Conservation (phyloP, 2,797 vertebrate genomes). For the Cuculus canorus region DNA sequence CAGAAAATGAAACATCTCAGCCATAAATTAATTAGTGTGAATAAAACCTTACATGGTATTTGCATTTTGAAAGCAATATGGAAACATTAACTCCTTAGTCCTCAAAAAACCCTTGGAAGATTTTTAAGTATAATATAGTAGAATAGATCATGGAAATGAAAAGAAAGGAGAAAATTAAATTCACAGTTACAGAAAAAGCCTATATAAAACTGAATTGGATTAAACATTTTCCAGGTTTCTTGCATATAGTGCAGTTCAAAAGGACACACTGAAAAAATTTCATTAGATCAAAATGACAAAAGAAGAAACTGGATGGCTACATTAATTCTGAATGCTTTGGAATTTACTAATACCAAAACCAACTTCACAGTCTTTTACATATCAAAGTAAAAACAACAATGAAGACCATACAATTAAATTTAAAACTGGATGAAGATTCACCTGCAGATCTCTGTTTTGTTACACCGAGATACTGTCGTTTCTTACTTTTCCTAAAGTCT, state of each 20-base stretch:
- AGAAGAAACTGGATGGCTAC: background rate
- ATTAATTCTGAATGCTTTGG: background rate
- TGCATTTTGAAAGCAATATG: slow-evolving; percentile 13
- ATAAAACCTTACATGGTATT: background rate
- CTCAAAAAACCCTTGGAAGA: background rate
- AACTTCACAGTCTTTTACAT: background rate
- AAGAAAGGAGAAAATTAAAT: background rate
- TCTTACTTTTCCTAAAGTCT: background rate
- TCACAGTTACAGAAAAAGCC: background rate
- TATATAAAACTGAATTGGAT: background rate
- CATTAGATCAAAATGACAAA: background rate
- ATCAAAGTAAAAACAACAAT: background rate
- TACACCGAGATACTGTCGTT: background rate
- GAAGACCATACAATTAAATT: background rate
- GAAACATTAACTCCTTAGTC: slow-evolving; percentile 25
- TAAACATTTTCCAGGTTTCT: background rate
- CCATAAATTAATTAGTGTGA: slow-evolving; percentile 27
- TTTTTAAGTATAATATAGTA: background rate
- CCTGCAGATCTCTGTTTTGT: background rate
- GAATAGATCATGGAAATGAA: background rate
- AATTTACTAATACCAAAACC: background rate
- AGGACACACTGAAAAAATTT: background rate
- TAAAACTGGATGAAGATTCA: background rate
- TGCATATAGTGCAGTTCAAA: background rate
- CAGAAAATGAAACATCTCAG: slow-evolving; percentile 19